These are phyloP conservation scores for Etheostoma cragini DNA, from an alignment of 2,113 vertebrate genomes.

Conservation along the genomic window DNA sequence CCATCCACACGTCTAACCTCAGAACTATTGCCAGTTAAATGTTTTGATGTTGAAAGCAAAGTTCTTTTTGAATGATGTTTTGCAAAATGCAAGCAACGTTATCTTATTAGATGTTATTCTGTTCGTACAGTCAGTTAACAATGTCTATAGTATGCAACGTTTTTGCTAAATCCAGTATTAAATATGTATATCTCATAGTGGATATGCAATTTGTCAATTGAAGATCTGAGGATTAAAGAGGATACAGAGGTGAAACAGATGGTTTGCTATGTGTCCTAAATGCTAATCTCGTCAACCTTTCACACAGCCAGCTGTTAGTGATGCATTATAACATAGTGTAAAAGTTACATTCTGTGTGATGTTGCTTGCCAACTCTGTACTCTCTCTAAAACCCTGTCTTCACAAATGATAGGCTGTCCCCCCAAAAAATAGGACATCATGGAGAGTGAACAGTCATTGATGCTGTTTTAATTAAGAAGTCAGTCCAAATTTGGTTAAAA, in stretches of 20 bases:
- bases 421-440: constrained; percentile 2
- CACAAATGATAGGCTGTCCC: background rate
- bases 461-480: constrained; percentile 45
- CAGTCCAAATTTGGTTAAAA: constrained; percentile 22
- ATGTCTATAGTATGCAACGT: background rate
- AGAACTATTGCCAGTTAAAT: constrained; percentile 35
- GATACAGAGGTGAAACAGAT: constrained; percentile 69
- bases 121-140: background rate
- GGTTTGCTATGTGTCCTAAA: constrained; percentile 62
- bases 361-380: constrained; percentile 6
- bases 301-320: constrained; percentile 46
- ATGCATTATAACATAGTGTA: constrained; percentile 35
- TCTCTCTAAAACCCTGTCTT: background rate
- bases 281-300: constrained; percentile 60
- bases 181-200: constrained; percentile 47
- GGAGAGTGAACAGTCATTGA: background rate
- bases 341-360: constrained; percentile 34
- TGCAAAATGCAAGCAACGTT: background rate
- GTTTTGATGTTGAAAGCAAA: constrained; percentile 3
- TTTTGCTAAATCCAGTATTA: constrained; percentile 19
- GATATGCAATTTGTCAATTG: constrained; percentile 61
- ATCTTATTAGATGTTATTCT: constrained; percentile 10
- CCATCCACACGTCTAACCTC: constrained; percentile 36
- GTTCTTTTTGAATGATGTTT: background rate
- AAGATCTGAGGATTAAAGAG: constrained; percentile 62